phyloP scores from a whole-genome alignment of 2,797 vertebrate genomes.

The Enteromius radiatus region DNA sequence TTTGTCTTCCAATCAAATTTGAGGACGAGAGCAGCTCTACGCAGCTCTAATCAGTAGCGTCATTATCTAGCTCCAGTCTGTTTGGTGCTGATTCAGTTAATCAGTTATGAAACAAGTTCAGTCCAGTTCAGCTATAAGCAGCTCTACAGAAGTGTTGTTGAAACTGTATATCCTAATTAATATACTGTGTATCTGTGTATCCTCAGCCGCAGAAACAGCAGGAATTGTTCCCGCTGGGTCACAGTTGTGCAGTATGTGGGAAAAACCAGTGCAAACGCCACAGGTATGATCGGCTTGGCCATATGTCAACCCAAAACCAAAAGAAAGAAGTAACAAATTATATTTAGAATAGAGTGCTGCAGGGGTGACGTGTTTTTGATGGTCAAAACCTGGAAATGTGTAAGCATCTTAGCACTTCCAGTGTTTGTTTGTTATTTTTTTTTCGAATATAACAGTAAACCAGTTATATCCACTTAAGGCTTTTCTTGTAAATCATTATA shows the following conservation, averaged over 20 bases:
- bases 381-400: neutral
- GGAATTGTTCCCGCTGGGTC: conserved; percentile 88
- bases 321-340: neutral
- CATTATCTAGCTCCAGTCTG: too few relatives aligned
- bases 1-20: neutral
- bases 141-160: too few relatives aligned
- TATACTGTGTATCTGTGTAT: conserved; percentile 10
- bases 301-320: neutral
- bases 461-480: neutral
- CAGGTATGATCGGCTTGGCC: conserved; percentile 75
- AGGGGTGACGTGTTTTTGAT: neutral
- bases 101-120: too few relatives aligned
- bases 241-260: conserved; percentile 93
- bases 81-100: too few relatives aligned
- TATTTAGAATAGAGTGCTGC: neutral
- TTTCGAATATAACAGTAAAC: neutral
- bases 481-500: neutral
- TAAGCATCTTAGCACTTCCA: too few relatives aligned
- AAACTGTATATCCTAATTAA: neutral
- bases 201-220: conserved; percentile 80
- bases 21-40: neutral
- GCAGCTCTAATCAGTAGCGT: too few relatives aligned
- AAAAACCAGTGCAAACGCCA: conserved; percentile 92
- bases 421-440: neutral
- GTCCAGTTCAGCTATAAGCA: too few relatives aligned